Evolutionary conservation across 2,888 invertebrate genomes (phyloP).

Genomic region (Pherbina coryleti): DNA sequence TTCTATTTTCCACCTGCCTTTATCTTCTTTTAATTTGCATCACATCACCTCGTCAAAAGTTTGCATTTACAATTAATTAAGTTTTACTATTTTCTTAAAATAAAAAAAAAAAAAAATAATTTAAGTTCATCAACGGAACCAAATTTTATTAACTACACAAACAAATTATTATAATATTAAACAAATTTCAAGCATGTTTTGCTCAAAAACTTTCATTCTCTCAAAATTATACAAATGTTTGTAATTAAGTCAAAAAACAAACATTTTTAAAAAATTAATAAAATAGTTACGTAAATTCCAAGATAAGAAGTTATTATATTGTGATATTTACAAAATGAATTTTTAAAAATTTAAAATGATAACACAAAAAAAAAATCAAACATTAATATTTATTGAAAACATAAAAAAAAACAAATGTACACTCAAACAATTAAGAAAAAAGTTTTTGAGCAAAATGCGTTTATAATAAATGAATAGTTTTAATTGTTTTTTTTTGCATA

Average conservation of each 20-base stretch:
- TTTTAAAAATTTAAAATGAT: constrained; percentile 8
- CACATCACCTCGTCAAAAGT: not conserved
- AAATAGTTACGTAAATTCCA: not conserved
- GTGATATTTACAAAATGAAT: constrained; percentile 21
- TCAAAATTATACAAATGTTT: not conserved
- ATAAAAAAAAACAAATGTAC: not conserved
- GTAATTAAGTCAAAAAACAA: not conserved
- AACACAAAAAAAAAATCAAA: not conserved
- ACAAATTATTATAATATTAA: not conserved
- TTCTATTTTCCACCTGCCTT: not conserved
- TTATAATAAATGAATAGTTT: not conserved
- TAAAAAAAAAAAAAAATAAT: not conserved
- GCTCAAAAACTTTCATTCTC: not conserved
- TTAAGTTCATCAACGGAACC: not conserved
- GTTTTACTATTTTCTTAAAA: not conserved
- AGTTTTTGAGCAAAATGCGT: not conserved
- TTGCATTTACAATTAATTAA: not conserved
- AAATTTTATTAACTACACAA: not conserved
- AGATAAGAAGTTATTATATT: constrained; percentile 2
- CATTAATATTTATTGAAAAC: not conserved
- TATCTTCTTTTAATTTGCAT: not conserved
- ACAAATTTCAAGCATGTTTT: not conserved
- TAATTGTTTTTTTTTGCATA: not conserved
- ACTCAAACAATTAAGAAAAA: not conserved
- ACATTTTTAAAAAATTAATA: not conserved